These are phyloP conservation scores for Chaunax sp. DNA, from an alignment of 2,797 vertebrate genomes.

Conservation along the genomic window DNA sequence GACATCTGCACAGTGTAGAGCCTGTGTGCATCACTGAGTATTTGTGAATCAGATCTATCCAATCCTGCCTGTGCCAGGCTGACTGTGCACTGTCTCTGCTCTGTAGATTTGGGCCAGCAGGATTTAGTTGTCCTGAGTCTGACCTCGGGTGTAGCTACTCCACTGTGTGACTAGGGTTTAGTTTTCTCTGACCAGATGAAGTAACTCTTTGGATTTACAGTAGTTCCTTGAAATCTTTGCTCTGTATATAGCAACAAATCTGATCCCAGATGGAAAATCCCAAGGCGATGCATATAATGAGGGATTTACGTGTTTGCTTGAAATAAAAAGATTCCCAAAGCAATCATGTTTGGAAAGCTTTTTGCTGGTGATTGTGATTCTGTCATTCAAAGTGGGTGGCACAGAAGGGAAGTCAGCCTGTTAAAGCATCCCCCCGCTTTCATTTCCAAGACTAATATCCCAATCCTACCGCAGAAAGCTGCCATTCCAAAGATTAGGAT, in stretches of 20 bases:
- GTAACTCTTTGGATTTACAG: conserved; percentile 1
- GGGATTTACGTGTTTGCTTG: conserved; percentile 28
- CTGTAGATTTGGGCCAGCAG: conserved; percentile 71
- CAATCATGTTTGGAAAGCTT: conserved; percentile 45
- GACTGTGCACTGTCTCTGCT: conserved; percentile 49
- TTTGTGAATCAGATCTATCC: conserved; percentile 43
- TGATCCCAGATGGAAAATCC: not conserved
- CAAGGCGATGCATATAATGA: conserved; percentile 7
- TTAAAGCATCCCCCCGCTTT: conserved; percentile 55
- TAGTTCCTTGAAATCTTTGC: conserved; percentile 44
- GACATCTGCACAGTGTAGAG: conserved; percentile 24
- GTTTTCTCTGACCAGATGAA: conserved; percentile 16
- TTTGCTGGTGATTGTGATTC: conserved; percentile 9
- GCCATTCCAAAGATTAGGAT: conserved; percentile 75
- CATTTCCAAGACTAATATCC: conserved; percentile 71
- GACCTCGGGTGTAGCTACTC: conserved; percentile 45
- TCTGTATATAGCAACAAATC: conserved; percentile 17
- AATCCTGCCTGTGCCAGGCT: conserved; percentile 39
- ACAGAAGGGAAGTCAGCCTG: conserved; percentile 49
- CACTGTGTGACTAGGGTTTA: not conserved
- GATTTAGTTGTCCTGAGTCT: conserved; percentile 69
- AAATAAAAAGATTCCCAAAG: conserved; percentile 18
- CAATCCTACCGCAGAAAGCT: conserved; percentile 68
- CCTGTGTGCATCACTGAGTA: conserved; percentile 29
- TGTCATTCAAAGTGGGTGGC: conserved; percentile 22